phyloP scores from a whole-genome alignment of 2,888 invertebrate species.

The Neoaliturus tenellus region DNA sequence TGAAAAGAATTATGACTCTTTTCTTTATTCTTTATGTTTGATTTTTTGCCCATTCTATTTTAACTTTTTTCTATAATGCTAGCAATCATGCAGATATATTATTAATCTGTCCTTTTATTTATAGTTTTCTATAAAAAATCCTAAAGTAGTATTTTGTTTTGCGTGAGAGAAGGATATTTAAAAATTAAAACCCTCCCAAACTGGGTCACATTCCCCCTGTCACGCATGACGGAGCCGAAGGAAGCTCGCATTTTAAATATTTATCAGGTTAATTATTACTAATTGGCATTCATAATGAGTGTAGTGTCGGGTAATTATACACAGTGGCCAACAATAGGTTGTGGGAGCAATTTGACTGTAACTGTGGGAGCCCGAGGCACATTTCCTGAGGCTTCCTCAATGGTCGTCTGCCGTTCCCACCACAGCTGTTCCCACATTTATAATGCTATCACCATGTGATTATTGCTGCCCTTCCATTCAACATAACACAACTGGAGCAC shows the following conservation, averaged over 20 bases:
- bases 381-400: constrained; percentile 53
- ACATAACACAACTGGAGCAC: constrained; percentile 6
- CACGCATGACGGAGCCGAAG: not conserved
- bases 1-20: no score
- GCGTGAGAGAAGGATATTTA: no score
- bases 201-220: not conserved
- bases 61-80: no score
- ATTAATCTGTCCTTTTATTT: no score
- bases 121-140: no score
- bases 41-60: no score
- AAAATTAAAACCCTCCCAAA: not conserved
- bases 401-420: constrained; percentile 45
- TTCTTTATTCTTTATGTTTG: no score
- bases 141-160: no score
- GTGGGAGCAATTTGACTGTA: constrained; percentile 61
- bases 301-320: constrained; percentile 35
- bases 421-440: constrained; percentile 54
- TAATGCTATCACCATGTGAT: constrained; percentile 45
- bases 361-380: constrained; percentile 60
- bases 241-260: constrained; percentile 42
- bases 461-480: constrained; percentile 44
- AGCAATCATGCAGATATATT: no score
- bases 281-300: constrained; percentile 45
- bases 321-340: constrained; percentile 60
- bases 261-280: constrained; percentile 43